A percentile compares a stretch with the other conserved stretches of the same genome.
phyloP scores from a whole-genome alignment of 1,140 invertebrate genomes.

The Spodoptera litura region DNA sequence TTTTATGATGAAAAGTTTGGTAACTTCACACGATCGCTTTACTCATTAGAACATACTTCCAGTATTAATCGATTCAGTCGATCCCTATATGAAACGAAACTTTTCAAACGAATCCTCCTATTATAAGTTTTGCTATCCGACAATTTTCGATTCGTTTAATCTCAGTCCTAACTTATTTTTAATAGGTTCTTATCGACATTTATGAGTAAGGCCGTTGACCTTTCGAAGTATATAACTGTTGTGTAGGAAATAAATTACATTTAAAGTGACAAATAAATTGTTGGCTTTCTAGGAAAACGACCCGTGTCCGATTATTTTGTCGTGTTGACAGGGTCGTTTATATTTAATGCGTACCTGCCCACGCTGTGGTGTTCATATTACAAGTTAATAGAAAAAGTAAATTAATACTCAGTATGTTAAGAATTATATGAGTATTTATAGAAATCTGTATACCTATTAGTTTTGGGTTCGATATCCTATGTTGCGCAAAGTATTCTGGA shows the following conservation, averaged over 20 bases:
- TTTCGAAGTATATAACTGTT: background rate
- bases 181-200: background rate
- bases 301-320: constrained; percentile 27
- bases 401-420: background rate
- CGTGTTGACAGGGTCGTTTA: constrained; percentile 4
- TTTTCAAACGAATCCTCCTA: constrained; percentile 24
- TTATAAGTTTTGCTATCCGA: constrained; percentile 23
- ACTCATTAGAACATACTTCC: constrained; percentile 10
- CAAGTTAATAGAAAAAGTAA: constrained; percentile 8
- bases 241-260: constrained; percentile 5
- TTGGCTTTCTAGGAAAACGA: constrained; percentile 18
- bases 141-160: constrained; percentile 30
- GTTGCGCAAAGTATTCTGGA: too few relatives aligned
- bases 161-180: constrained; percentile 6
- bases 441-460: too few relatives aligned
- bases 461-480: background rate
- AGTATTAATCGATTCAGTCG: background rate
- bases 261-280: constrained; percentile 13
- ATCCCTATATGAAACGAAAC: background rate
- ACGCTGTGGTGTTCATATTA: background rate
- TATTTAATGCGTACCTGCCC: background rate
- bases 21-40: background rate
- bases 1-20: background rate
- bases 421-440: background rate
- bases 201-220: background rate